These are phyloP conservation scores for Chaenocephalus aceratus DNA, from an alignment of 2,113 vertebrate species.

Conservation along the genomic window DNA sequence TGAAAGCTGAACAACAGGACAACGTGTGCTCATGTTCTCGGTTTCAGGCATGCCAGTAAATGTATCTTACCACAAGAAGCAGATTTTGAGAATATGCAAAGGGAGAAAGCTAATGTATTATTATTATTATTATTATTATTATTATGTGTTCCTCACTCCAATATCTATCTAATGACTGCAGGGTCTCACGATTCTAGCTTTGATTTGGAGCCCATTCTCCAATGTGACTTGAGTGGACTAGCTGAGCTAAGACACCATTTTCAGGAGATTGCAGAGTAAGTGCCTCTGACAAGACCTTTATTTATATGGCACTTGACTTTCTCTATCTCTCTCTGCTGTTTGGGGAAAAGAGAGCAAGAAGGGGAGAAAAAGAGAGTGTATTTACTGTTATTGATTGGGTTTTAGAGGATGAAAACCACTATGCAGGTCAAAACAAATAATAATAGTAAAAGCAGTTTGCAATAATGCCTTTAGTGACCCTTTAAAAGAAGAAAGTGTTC, in stretches of 20 bases:
- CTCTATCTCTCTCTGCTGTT: slow-evolving; percentile 35
- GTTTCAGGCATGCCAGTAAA: slow-evolving; percentile 60
- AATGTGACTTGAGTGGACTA: slow-evolving; percentile 70
- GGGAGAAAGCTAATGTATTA: slow-evolving; percentile 66
- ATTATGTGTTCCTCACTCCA: slow-evolving; percentile 66
- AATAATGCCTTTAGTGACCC: background rate
- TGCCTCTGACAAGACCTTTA: slow-evolving; percentile 73
- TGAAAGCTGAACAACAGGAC: slow-evolving; percentile 22
- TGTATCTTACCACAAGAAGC: slow-evolving; percentile 60
- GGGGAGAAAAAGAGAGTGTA: slow-evolving; percentile 11
- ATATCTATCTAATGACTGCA: slow-evolving; percentile 63
- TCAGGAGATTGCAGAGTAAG: slow-evolving; percentile 73
- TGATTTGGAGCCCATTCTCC: slow-evolving; percentile 71
- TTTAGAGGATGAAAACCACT: slow-evolving; percentile 39
- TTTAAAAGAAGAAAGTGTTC: slow-evolving; percentile 9
- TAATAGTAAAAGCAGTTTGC: slow-evolving; percentile 14
- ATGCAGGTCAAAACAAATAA: slow-evolving; percentile 26
- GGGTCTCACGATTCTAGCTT: slow-evolving; percentile 65
- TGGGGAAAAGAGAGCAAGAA: slow-evolving; percentile 3
- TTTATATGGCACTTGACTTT: slow-evolving; percentile 74
- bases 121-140: slow-evolving; percentile 66
- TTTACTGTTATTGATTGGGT: slow-evolving; percentile 38
- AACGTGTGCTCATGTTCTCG: slow-evolving; percentile 41
- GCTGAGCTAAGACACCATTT: slow-evolving; percentile 73
- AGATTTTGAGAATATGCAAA: slow-evolving; percentile 66